Evolutionary conservation across 2,888 invertebrate genomes (phyloP).

Genomic region (Lathronympha strigana): DNA sequence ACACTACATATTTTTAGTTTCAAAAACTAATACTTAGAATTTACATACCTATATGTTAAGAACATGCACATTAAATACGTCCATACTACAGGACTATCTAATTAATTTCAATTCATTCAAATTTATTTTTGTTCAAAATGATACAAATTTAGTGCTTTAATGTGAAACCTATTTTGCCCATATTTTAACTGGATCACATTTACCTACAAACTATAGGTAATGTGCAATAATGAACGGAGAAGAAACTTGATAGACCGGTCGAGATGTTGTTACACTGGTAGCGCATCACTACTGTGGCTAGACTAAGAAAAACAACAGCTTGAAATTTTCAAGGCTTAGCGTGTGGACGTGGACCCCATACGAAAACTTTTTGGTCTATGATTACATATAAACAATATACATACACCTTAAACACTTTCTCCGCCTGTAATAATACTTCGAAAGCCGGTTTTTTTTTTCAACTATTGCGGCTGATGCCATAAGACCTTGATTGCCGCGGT

Average conservation of each 20-base stretch:
- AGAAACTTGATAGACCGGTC: constrained; percentile 32
- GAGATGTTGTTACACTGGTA: constrained; percentile 16
- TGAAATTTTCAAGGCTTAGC: constrained; percentile 15
- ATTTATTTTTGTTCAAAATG: no score
- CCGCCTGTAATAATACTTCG: no score
- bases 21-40: background rate
- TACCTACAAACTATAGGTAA: background rate
- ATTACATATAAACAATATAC: background rate
- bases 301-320: constrained; percentile 7
- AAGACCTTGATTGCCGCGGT: no score
- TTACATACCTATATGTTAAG: no score
- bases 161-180: background rate
- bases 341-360: background rate
- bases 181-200: constrained; percentile 5
- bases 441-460: no score
- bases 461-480: no score
- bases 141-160: background rate
- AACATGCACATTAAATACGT: no score
- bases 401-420: no score
- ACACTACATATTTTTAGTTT: background rate
- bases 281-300: constrained; percentile 20
- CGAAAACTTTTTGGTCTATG: background rate
- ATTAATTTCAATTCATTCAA: no score
- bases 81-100: no score
- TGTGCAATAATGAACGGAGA: constrained; percentile 8